A percentile compares a stretch with the other conserved stretches of the same genome.
Conservation (phyloP, 2,113 vertebrate species). For the Lophochroa leadbeateri region DNA sequence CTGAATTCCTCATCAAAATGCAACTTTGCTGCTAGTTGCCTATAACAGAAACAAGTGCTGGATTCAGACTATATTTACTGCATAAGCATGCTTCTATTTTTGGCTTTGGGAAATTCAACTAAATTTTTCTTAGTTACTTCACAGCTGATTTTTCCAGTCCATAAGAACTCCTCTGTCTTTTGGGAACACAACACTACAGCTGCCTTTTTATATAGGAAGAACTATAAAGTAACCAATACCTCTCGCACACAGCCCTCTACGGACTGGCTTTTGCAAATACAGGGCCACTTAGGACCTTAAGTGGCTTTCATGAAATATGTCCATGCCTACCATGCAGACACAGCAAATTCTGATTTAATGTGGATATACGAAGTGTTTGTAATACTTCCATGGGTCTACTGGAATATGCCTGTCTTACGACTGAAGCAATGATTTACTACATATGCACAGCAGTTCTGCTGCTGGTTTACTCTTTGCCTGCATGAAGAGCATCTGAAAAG, state of each 20-base stretch:
- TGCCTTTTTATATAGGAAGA: not conserved
- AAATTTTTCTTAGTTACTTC: not conserved
- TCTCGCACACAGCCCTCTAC: not conserved
- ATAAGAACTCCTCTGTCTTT: not conserved
- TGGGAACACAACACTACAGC: not conserved
- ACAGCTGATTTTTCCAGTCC: slow-evolving; percentile 15
- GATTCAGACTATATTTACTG: not conserved
- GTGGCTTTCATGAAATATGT: not conserved
- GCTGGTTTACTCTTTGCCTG: not conserved
- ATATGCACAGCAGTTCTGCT: not conserved
- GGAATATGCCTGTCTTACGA: not conserved
- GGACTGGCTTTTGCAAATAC: not conserved
- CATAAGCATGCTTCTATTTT: not conserved
- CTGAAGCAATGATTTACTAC: not conserved
- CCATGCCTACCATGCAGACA: not conserved
- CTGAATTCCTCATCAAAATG: not conserved
- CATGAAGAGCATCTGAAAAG: not conserved
- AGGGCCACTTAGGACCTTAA: not conserved
- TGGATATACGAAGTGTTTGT: not conserved
- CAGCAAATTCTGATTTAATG: not conserved
- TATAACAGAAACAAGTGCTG: not conserved
- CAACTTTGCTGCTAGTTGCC: not conserved
- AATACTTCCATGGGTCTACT: not conserved
- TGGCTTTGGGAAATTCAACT: not conserved
- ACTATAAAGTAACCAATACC: not conserved